Base-by-base conservation (phyloP, 2,888 invertebrate genomes). In the Acrobasis suavella region DNA sequence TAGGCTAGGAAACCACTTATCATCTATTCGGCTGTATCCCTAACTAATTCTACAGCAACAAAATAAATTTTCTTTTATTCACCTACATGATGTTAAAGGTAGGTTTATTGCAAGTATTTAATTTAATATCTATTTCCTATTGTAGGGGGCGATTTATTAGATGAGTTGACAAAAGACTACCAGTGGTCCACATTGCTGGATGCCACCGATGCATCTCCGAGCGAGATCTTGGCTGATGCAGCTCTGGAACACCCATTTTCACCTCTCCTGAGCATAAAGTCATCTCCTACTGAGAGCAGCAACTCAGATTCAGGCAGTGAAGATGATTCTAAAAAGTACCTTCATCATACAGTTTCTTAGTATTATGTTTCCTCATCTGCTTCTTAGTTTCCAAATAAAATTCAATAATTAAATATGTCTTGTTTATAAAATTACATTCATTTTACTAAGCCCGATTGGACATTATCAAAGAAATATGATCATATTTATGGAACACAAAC, bases 181-280 rank as follows among this genome's bases (percentile, higher is more conserved):
- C 86, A 86, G 70, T 89, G 90, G 85, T 85, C 91, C 12, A 92
- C 92, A 32, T 69, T 92, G 60, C 69, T 92, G 64, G 89, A 91
- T 74, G 84, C 81, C 17, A 80, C 88, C 42, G 91, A 93, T 79
- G 92, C 91, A 14, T 86, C 92, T 15, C 92, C 92, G 1, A 92
- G 88, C 78, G 89, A 93, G 75, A 93, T 93, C 59, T 73, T 93
- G 70, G 92, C 93, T 61, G 92, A 90, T 77, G 93, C 91, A 15
- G 87, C 86, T 15, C 67, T 92, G 54, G 78, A 89, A 37, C 86
- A 89, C 14, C 86, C 88, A 1, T 82, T 88, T 74, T 91, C 92
- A 56, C 91, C 91, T 14, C 74, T 80, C 12, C 65, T 82, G 58
- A 91, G 90, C 65, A 75, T 82, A 22, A 88, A 89, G 65, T 89